Base-by-base conservation (phyloP, 2,888 invertebrate genomes). In the Hypselothyrea guttata region DNA sequence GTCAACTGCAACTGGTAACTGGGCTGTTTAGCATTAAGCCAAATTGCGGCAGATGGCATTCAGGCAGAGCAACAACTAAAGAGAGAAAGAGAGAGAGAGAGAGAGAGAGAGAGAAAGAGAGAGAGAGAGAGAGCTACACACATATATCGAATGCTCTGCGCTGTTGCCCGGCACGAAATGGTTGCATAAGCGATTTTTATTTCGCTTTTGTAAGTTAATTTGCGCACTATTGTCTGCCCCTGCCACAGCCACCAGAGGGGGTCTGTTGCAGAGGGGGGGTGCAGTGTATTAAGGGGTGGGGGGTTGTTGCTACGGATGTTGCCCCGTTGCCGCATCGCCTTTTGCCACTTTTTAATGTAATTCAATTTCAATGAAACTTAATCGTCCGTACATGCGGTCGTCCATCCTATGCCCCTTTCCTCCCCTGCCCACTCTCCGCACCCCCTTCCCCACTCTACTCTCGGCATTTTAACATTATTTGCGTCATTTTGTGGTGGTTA, bases 281-380 rank as follows among this genome's bases (percentile, higher is more conserved):
- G 8, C 1, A 30, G n/a, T 7, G 30, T 3, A 2, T 30, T 7
- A n/a, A 7, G 4, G 18, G 35, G 22, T 37, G 38, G 15, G 30
- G 16, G 18, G 15, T 4, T 4, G 35, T 33, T 22, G 27, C 18
- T 28, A 11, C 16, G 5, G 8, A 9, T 16, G 13, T 27, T 27
- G 13, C 12, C 38, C 18, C 65, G 71, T 75, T 67, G 66, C 69
- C 55, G 45, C 60, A 53, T 76, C 69, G 85, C 85, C 76, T 84
- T 84, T 84, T 84, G 76, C 22, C 78, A 81, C 76, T 69, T 72
- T 75, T 75, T 83, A 74, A 83, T 85, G 84, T 84, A 77, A 83
- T 83, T 83, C 86, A 75, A 83, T 83, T 83, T 85, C 85, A 83
- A 74, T 83, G 82, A 85, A 83, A 83, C 83, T 83, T 83, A 83